These are phyloP conservation scores for Atta colombica DNA, from an alignment of 1,140 invertebrate species.

Conservation along the genomic window DNA sequence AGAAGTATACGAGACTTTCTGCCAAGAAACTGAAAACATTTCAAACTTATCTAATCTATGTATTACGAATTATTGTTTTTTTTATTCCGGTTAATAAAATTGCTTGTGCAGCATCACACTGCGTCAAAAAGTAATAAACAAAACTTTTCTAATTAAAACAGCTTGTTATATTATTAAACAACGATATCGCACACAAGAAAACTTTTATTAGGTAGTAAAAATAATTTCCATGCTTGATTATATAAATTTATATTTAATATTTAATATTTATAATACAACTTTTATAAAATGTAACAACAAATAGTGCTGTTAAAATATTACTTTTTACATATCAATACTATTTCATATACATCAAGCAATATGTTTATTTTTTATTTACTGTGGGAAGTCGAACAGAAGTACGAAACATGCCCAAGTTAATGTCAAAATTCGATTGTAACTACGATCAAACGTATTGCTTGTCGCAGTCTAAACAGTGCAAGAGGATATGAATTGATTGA, in stretches of 20 bases:
- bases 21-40: conserved; percentile 7
- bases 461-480: conserved; percentile 49
- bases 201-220: background rate
- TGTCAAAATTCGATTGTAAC: conserved; percentile 49
- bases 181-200: background rate
- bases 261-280: conserved; percentile 8
- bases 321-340: background rate
- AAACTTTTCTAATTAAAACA: conserved; percentile 35
- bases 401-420: background rate
- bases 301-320: background rate
- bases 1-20: conserved; percentile 1
- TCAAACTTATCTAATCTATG: conserved; percentile 8
- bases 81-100: background rate
- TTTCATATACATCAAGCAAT: background rate
- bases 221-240: background rate
- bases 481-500: conserved; percentile 67
- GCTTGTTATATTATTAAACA: conserved; percentile 5
- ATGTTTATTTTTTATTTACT: conserved; percentile 34
- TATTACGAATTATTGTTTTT: conserved; percentile 9
- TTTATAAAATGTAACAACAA: background rate
- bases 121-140: conserved; percentile 6
- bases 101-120: background rate
- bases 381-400: background rate
- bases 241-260: conserved; percentile 32
- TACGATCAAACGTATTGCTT: conserved; percentile 59